Evolutionary conservation across 2,113 vertebrate species (phyloP).

Genomic region (Cettia cetti): DNA sequence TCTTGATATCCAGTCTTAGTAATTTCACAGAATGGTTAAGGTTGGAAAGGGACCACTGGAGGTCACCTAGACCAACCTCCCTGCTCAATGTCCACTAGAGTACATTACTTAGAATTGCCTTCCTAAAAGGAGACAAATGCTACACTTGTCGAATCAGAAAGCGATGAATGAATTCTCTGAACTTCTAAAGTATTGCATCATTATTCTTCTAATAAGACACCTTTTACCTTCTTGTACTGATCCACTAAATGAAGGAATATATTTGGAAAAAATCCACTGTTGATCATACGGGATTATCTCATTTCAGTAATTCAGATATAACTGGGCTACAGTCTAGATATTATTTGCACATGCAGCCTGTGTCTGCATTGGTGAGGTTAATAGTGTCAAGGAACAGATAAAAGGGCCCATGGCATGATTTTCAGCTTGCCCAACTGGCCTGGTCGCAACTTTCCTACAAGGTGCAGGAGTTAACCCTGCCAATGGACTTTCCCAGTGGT

Average conservation of each 20-base stretch:
- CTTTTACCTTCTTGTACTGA: neutral
- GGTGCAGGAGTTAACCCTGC: neutral
- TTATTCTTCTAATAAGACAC: rapidly evolving
- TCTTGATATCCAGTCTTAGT: neutral
- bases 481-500: neutral
- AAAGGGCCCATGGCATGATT: neutral
- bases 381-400: neutral
- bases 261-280: neutral
- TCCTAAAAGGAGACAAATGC: neutral
- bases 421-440: neutral
- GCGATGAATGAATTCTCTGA: neutral
- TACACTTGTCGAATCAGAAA: neutral
- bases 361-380: neutral
- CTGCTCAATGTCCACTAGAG: too few species aligned
- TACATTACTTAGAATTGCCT: neutral
- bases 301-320: neutral
- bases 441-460: neutral
- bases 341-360: neutral
- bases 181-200: neutral
- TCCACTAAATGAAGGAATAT: neutral
- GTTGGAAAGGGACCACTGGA: neutral
- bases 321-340: rapidly evolving
- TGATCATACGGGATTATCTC: neutral
- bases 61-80: neutral
- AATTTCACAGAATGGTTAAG: neutral